These are phyloP conservation scores for Lepidocyrtinus sp. DNA, from an alignment of 2,888 invertebrate genomes.

Conservation along the genomic window DNA sequence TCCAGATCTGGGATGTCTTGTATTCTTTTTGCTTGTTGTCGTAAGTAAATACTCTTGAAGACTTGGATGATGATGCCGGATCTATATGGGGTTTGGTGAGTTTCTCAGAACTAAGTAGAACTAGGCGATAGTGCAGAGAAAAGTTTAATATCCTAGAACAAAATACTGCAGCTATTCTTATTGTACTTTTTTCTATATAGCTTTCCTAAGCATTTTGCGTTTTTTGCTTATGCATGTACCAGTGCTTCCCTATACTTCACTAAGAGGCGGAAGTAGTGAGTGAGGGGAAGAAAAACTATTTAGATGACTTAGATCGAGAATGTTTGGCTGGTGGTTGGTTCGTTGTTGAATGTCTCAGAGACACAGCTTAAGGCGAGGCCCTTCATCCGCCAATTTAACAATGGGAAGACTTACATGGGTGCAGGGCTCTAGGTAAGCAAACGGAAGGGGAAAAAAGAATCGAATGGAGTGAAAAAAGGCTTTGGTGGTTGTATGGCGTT, in stretches of 20 bases:
- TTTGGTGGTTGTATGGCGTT: not conserved
- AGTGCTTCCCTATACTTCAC: no score
- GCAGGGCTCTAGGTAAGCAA: not conserved
- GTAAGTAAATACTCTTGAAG: slow-evolving; percentile 15
- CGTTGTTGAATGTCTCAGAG: not conserved
- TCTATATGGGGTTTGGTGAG: no score
- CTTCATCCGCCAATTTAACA: slow-evolving; percentile 2
- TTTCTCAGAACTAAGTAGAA: not conserved
- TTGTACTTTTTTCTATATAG: no score
- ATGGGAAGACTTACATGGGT: not conserved
- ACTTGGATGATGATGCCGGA: no score
- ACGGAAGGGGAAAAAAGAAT: not conserved
- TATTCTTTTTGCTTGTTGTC: not conserved
- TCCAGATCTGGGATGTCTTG: no score
- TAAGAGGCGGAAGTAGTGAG: not conserved
- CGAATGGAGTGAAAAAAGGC: not conserved
- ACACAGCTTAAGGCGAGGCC: not conserved
- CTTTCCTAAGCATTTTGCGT: no score
- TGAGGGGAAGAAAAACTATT: not conserved
- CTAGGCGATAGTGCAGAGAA: not conserved
- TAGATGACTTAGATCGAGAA: not conserved
- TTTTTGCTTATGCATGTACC: no score
- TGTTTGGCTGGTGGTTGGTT: not conserved
- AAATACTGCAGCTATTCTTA: not conserved
- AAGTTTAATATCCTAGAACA: no score